Evolutionary conservation across 2,113 vertebrate genomes (phyloP), one percentile per base, ranked within the genome.

Genomic region (Anser brachyrhynchus): DNA sequence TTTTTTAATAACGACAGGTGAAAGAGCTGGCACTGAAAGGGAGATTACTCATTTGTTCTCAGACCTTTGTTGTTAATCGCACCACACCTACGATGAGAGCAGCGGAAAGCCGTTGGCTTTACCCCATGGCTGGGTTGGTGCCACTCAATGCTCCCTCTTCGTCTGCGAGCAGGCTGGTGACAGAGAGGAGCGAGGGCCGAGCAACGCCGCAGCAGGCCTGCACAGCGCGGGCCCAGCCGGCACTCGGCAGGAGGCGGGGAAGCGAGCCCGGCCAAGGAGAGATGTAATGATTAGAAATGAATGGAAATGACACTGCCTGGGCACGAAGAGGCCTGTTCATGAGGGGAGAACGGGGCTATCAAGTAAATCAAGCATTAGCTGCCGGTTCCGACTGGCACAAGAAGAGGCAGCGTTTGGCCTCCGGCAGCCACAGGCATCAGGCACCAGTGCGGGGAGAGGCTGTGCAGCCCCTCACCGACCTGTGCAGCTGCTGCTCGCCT

Each of bases 251-350:
- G 89, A 10, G 0, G 69, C 6, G 28, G 61, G 90, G 73, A 78
- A 39, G 52, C 5, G 6, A 93, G 74, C 31, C 62, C 73, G 35
- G 87, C 89, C 94, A 90, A 12, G 37, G 39, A 39, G 41, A 77
- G 85, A 77, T 17, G 76, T 17, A 7, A 37, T 43, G 25, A 67
- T 52, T 77, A 73, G 87, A 91, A 89, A 89, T 61, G 67, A 94
- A 87, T 26, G 39, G 93, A 93, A 96, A 90, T 84, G 94, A 95
- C 87, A 95, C 79, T 78, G 83, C 79, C 85, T 54, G 61, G 93
- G 90, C 95, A 89, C 54, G 95, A 90, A 39, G 61, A 84, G 88
- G 75, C 95, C 15, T 0, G 72, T 52, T 65, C 1, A 1, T 11
- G 35, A 37, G 67, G 75, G n/a, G 1, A 6, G 13, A 33, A 86